Percentiles rank a stretch among this genome's conserved stretches.
Conservation (phyloP, 1,140 invertebrate genomes). For the Drosophila azteca region DNA sequence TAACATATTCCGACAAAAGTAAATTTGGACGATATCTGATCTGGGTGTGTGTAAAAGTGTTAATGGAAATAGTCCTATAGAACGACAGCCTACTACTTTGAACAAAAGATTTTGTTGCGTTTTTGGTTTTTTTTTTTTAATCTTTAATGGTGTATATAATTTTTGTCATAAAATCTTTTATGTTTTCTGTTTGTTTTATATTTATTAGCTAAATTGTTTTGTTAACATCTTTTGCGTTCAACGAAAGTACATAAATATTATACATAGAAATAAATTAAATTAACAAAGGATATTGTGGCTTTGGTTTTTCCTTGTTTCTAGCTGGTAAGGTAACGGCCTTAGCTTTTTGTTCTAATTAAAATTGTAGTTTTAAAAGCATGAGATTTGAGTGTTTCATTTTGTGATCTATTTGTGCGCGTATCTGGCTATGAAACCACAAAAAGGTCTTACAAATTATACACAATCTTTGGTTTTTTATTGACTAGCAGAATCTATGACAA, state of each 20-base stretch:
- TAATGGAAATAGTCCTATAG: neutral
- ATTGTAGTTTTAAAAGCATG: conserved; percentile 58
- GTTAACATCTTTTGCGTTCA: conserved; percentile 70
- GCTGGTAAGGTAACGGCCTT: neutral
- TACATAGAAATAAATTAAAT: conserved; percentile 59
- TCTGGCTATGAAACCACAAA: conserved; percentile 48
- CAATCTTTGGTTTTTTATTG: conserved; percentile 32
- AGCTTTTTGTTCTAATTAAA: conserved; percentile 44
- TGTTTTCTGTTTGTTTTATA: conserved; percentile 28
- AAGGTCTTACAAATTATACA: conserved; percentile 36
- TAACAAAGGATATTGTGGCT: conserved; percentile 34
- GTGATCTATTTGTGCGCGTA: conserved; percentile 23
- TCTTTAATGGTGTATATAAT: conserved; percentile 52
- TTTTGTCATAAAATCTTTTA: conserved; percentile 65
- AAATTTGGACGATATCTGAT: too few species aligned
- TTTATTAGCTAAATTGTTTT: conserved; percentile 66
- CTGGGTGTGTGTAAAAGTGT: too few species aligned
- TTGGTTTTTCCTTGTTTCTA: conserved; percentile 14
- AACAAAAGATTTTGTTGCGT: too few species aligned
- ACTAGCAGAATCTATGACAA: conserved; percentile 36
- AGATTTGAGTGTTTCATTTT: conserved; percentile 51
- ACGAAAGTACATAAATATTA: conserved; percentile 62
- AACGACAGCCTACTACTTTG: too few species aligned
- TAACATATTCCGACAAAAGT: too few species aligned
- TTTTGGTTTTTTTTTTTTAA: too few species aligned